A percentile compares a stretch with the other conserved stretches of the same genome.
phyloP scores from a whole-genome alignment of 35 echinoderm and acorn worm genomes.

The Lytechinus variegatus region DNA sequence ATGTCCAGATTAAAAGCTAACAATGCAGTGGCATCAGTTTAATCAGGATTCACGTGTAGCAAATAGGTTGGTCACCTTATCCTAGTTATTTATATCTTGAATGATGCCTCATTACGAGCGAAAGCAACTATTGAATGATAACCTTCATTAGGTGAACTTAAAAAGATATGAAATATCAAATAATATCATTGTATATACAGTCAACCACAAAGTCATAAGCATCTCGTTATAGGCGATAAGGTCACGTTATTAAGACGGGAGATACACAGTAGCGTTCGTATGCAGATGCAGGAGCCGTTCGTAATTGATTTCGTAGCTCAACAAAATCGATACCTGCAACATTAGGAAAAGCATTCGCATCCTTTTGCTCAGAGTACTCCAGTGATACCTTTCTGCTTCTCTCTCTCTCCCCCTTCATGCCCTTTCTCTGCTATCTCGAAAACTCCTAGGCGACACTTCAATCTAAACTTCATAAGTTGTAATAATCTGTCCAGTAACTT shows the following conservation, averaged over 20 bases:
- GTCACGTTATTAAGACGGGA: neutral
- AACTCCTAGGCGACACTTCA: neutral
- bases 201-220: neutral
- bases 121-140: too few relatives aligned
- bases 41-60: too few relatives aligned
- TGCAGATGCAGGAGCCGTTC: neutral
- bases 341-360: neutral
- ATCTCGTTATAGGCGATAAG: neutral
- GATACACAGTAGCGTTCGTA: neutral
- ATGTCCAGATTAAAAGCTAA: too few relatives aligned
- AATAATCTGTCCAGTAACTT: neutral
- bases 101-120: too few relatives aligned
- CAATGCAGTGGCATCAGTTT: too few relatives aligned
- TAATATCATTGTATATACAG: neutral
- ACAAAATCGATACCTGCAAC: conserved; percentile 6
- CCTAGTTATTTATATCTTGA: too few relatives aligned
- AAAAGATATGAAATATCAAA: too few relatives aligned
- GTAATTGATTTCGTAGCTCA: neutral
- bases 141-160: too few relatives aligned
- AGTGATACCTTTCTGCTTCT: neutral
- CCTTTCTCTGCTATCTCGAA: neutral
- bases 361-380: neutral
- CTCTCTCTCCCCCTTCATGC: neutral
- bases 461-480: neutral
- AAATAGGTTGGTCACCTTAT: too few relatives aligned